Evolutionary conservation across 2,113 vertebrate species (phyloP), one percentile per base, ranked within the genome.

Genomic region (Naja naja): DNA sequence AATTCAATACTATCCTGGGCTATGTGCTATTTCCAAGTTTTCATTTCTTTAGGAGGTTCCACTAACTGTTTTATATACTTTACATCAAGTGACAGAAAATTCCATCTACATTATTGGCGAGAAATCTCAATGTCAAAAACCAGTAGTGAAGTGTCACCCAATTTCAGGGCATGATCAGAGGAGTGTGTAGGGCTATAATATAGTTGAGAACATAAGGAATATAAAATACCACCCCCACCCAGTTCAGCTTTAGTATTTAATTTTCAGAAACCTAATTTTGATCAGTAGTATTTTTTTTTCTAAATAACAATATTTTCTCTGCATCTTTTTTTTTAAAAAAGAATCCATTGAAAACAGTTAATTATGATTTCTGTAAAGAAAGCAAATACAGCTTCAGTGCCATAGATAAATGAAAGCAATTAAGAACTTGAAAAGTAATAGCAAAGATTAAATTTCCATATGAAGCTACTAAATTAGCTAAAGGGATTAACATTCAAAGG

Each of bases 381-480:
- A 47, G 23, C 58, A 93, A 88, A 90, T 92, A 92, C 30, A 34
- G 55, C 16, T 92, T 96, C 58, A 87, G 25, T 74, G 64, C 69
- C 88, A 23, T 22, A 74, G 89, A 90, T 93, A 94, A 94, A 90
- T 87, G 4, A 94, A 91, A 49, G 88, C 89, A 91, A 86, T 60
- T 92, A 95, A 93, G 86, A 55, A 81, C 23, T 69, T 92, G 91
- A 93, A 94, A 95, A 94, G 45, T 14, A 0, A 92, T 88, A 55
- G 55, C 53, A 54, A 93, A 91, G 53, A 93, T 56, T 90, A 30
- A 94, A 7, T 39, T 74, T 87, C 47, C 86, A 43, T 4, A 81
- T 49, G 53, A 39, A 96, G 90, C 56, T 60, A 54, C 27, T 89
- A 87, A 94, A 55, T 9, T 10, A 94, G 85, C 88, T 74, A 89